These are phyloP conservation scores for Hemicrepidius hirtus DNA, from an alignment of 2,888 invertebrate genomes.

Conservation along the genomic window DNA sequence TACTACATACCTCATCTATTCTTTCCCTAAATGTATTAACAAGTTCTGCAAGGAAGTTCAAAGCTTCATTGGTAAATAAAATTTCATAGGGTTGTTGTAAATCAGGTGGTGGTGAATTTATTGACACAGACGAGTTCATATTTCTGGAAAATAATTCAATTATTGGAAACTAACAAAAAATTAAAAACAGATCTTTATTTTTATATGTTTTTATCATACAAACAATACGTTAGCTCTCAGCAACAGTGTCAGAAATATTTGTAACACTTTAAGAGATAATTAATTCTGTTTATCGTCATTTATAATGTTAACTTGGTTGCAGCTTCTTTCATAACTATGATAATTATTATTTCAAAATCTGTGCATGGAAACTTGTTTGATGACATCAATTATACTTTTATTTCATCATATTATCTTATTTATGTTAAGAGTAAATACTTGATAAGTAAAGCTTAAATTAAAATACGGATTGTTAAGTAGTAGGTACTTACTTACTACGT, in stretches of 20 bases:
- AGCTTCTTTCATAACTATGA: neutral
- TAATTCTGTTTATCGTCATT: neutral
- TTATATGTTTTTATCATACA: too few relatives aligned
- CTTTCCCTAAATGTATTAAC: slow-evolving; percentile 73
- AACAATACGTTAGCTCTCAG: neutral
- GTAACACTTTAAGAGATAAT: neutral
- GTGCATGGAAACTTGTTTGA: neutral
- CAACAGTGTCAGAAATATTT: neutral
- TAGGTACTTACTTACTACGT: too few relatives aligned
- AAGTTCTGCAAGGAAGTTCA: slow-evolving; percentile 75
- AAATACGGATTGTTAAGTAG: neutral
- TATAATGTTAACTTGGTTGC: neutral
- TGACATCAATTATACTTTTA: neutral
- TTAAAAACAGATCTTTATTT: too few relatives aligned
- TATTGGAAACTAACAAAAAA: too few relatives aligned
- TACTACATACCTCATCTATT: slow-evolving; percentile 70
- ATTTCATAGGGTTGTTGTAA: slow-evolving; percentile 74
- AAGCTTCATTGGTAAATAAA: slow-evolving; percentile 76
- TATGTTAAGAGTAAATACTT: neutral
- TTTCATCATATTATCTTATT: slow-evolving; percentile 4
- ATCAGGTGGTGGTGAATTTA: slow-evolving; percentile 71
- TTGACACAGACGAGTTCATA: neutral
- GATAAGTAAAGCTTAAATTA: neutral
- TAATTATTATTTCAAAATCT: neutral
- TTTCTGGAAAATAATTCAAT: neutral